Conservation (phyloP, 2,797 vertebrate species). For the Scyliorhinus canicula region DNA sequence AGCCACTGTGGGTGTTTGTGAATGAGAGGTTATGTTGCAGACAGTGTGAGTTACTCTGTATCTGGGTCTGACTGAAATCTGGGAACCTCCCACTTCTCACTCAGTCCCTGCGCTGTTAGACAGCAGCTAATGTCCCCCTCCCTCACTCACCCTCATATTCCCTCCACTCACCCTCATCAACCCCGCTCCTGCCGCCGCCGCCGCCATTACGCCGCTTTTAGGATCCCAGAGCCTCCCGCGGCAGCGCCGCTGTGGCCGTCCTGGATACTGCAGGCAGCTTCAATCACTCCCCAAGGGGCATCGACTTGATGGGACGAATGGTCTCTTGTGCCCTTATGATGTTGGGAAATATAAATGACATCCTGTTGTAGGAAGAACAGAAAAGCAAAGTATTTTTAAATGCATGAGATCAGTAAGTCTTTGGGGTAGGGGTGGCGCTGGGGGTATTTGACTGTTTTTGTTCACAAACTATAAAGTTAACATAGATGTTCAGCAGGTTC, state of each 20-base stretch:
- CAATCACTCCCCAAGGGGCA: not conserved
- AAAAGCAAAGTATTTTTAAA: not conserved
- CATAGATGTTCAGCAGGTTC: not conserved
- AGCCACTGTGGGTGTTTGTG: too few species aligned
- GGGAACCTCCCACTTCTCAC: not conserved
- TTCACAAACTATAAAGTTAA: not conserved
- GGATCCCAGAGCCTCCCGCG: too few species aligned
- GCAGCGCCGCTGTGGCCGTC: not conserved
- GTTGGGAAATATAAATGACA: not conserved
- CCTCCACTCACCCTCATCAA: constrained; percentile 44
- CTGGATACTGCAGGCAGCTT: not conserved
- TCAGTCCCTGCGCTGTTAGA: not conserved
- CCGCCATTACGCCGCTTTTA: not conserved
- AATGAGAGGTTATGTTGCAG: too few species aligned
- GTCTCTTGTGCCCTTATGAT: not conserved
- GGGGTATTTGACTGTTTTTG: not conserved
- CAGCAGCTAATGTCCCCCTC: too few species aligned
- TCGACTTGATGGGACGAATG: not conserved
- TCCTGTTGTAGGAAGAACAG: too few species aligned
- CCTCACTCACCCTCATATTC: constrained; percentile 39
- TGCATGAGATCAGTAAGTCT: too few species aligned
- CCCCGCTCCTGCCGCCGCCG: constrained; percentile 10
- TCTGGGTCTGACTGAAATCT: not conserved
- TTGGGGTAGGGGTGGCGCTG: too few species aligned
- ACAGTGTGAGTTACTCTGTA: too few species aligned